phyloP scores from a whole-genome alignment of 2,888 invertebrate species.

The Mythimna impura region DNA sequence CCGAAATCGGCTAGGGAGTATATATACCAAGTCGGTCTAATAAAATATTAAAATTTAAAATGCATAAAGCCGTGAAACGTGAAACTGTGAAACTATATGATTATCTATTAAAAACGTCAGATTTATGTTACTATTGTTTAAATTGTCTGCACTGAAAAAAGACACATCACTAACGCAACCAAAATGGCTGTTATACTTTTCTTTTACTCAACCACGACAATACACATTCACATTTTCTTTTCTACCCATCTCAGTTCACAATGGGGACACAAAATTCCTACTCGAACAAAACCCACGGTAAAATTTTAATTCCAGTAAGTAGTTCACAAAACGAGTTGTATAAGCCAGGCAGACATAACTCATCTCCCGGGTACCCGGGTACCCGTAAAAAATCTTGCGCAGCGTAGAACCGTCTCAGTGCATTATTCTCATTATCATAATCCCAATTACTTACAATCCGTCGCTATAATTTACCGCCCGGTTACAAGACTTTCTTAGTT shows the following conservation, averaged over 20 bases:
- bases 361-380: conserved; percentile 57
- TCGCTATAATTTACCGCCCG: conserved; percentile 60
- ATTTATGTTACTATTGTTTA: not conserved
- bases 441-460: conserved; percentile 72
- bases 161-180: conserved; percentile 3
- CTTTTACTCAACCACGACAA: conserved; percentile 8
- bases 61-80: too few relatives aligned
- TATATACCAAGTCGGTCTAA: too few relatives aligned
- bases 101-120: not conserved
- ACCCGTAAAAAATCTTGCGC: conserved; percentile 69
- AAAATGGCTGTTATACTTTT: conserved; percentile 17
- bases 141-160: conserved; percentile 20
- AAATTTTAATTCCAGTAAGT: conserved; percentile 67
- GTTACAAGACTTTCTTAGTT: conserved; percentile 48
- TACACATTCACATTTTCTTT: conserved; percentile 36
- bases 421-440: conserved; percentile 73
- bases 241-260: conserved; percentile 22
- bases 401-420: conserved; percentile 58
- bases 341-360: conserved; percentile 61
- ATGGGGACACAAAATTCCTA: conserved; percentile 38
- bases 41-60: too few relatives aligned
- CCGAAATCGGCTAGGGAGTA: too few relatives aligned
- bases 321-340: conserved; percentile 53
- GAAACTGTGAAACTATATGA: not conserved
- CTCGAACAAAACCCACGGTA: conserved; percentile 37